Evolutionary conservation across 2,797 vertebrate genomes (phyloP).

Genomic region (Characodon lateralis): DNA sequence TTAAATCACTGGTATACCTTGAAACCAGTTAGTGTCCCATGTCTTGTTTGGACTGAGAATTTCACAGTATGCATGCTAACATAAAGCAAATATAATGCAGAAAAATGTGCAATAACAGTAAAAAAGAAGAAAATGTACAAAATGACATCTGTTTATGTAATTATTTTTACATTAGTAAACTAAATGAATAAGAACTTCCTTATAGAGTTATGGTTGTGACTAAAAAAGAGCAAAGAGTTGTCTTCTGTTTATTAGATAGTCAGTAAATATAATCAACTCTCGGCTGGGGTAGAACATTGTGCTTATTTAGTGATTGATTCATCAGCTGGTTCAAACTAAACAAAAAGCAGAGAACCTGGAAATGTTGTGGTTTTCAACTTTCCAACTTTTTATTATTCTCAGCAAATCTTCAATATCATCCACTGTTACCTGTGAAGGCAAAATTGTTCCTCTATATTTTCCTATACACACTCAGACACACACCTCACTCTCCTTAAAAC

Average conservation of each 20-base stretch:
- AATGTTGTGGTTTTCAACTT: constrained; percentile 56
- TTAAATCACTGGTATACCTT: neutral
- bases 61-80: neutral
- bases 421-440: constrained; percentile 43
- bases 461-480: constrained; percentile 23
- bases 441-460: constrained; percentile 38
- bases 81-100: neutral
- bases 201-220: neutral
- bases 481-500: constrained; percentile 43
- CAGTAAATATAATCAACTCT: constrained; percentile 13
- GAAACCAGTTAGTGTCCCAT: neutral
- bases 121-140: neutral
- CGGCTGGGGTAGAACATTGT: constrained; percentile 20
- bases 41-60: neutral
- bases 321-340: constrained; percentile 62
- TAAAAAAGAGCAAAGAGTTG: neutral
- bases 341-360: constrained; percentile 62
- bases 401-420: constrained; percentile 54
- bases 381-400: constrained; percentile 48
- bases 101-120: too few species aligned
- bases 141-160: neutral
- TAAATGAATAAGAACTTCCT: neutral
- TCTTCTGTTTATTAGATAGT: neutral
- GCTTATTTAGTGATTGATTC: constrained; percentile 38
- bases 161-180: neutral